Evolutionary conservation across 2,797 vertebrate species (phyloP), one percentile per base, ranked within the genome.

Genomic region (Enteromius argenteus): DNA sequence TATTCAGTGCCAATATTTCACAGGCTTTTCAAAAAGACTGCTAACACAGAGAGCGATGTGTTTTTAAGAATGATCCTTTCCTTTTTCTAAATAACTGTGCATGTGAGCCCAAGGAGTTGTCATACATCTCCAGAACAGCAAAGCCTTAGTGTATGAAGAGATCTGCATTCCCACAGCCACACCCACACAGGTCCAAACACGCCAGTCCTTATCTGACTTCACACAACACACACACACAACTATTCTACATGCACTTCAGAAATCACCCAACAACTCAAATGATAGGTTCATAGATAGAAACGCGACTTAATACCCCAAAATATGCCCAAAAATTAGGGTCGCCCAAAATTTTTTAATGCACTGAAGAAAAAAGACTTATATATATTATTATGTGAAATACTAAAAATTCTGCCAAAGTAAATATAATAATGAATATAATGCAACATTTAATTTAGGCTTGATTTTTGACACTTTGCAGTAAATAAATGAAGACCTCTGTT

Each of bases 121-220:
- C 6, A 58, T 8, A 80, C 62, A 17, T 4, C 60, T 66, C 66
- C 27, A 27, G 17, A 42, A 17, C 39, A 42, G 69, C 49, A 77
- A 53, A 73, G 46, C 64, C 42, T 60, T 6, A 8, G 27, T 60
- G 4, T 66, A 67, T 8, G 35, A n/a, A 64, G 2, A 75, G 51
- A 58, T 13, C 78, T 46, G 58, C 66, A 83, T 74, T 86, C 87
- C 77, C 84, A 23, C 49, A 62, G 44, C 71, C 72, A 17, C 88
- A 77, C 78, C 86, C 84, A 89, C 86, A 71, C 88, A 87, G 78
- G 87, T 83, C 74, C 51, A 60, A 71, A 53, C 90, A 83, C 62
- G 91, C 86, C 72, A 42, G 37, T 72, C 72, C 56, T 86, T 13
- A 83, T 56, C 83, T 32, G 68, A 69, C 86, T 79, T 37, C 39